phyloP scores from a whole-genome alignment of 2,888 invertebrate species.

The Thysanoteuthis rhombus region DNA sequence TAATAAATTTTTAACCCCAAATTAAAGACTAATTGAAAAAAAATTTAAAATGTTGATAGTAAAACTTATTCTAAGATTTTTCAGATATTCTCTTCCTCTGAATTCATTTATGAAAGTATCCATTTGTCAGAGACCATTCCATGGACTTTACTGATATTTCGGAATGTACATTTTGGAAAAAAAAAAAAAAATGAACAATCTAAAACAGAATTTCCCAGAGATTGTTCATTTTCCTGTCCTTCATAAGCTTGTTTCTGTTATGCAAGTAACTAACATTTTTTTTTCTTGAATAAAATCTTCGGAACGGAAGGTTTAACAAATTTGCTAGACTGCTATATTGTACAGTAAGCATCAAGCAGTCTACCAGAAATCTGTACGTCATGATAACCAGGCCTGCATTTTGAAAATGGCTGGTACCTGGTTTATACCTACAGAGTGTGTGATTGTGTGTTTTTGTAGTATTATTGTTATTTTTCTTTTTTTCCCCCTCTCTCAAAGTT shows the following conservation, averaged over 20 bases:
- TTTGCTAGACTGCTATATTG: not conserved
- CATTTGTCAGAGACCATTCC: not conserved
- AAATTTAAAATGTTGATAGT: not conserved
- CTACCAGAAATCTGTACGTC: not conserved
- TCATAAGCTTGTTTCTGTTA: not conserved
- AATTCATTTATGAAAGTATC: not conserved
- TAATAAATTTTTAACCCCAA: not conserved
- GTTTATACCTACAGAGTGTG: not conserved
- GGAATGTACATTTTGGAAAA: not conserved
- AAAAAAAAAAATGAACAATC: not conserved
- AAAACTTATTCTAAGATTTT: not conserved
- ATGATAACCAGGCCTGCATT: not conserved
- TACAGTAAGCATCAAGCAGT: not conserved
- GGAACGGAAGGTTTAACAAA: not conserved
- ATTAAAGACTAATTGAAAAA: not conserved
- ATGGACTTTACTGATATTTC: not conserved
- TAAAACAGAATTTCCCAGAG: not conserved
- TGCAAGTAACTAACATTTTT: not conserved
- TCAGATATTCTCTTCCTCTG: no score
- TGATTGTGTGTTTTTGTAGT: not conserved
- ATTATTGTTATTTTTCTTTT: not conserved
- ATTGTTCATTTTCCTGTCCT: no score
- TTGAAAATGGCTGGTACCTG: not conserved
- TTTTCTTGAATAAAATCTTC: not conserved
- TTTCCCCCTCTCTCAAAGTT: not conserved